phyloP scores from a whole-genome alignment of 2,888 invertebrate species.

The Chorisops tibialis region DNA sequence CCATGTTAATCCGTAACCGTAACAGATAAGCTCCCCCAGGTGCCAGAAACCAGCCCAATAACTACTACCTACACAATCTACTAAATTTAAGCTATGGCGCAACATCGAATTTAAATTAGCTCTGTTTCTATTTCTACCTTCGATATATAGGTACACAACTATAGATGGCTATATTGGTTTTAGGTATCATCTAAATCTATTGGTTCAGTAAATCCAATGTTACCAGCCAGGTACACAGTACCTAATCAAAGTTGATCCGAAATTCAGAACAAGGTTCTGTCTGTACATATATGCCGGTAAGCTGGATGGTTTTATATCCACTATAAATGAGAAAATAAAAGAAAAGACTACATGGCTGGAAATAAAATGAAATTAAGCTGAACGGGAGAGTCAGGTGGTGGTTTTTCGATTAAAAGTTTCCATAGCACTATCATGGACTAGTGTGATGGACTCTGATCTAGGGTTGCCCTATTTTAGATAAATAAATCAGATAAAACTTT shows the following conservation, averaged over 20 bases:
- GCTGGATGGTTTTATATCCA: not conserved
- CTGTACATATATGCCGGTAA: not conserved
- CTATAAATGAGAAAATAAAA: not conserved
- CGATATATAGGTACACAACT: not conserved
- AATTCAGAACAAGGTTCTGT: not conserved
- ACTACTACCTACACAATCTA: not conserved
- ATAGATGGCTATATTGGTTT: not conserved
- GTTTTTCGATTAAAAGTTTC: constrained; percentile 20
- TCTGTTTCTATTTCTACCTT: constrained; percentile 1
- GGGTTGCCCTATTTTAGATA: not conserved
- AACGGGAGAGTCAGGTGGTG: not conserved
- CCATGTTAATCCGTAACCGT: constrained; percentile 11
- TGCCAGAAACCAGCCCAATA: not conserved
- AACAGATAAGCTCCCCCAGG: constrained; percentile 13
- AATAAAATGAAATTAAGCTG: not conserved
- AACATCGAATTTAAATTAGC: constrained; percentile 18
- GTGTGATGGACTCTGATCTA: no score
- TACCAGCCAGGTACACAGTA: not conserved
- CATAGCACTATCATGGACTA: not conserved
- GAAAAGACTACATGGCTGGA: not conserved
- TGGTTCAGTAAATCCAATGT: not conserved
- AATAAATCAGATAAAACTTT: constrained; percentile 8
- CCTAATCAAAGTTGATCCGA: not conserved
- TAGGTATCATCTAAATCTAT: not conserved
- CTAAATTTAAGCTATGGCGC: not conserved